Evolutionary conservation across 2,888 invertebrate species (phyloP).

Genomic region (Cryptophagus acutangulus): DNA sequence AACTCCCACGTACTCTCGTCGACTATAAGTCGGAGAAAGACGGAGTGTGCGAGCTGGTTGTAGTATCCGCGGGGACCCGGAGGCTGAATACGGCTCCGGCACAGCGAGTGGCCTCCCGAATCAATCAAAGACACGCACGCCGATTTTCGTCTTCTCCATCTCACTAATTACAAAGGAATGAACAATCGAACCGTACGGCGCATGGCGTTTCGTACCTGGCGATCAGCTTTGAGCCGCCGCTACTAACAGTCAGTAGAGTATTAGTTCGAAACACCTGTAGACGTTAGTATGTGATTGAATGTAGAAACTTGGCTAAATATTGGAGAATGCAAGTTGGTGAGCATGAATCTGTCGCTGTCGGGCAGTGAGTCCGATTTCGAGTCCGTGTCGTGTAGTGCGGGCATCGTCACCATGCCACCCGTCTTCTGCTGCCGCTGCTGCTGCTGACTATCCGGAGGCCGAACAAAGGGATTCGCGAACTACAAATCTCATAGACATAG

Average conservation of each 20-base stretch:
- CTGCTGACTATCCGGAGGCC: constrained; percentile 26
- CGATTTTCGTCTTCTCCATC: constrained; percentile 24
- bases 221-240: constrained; percentile 44
- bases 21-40: constrained; percentile 35
- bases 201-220: constrained; percentile 33
- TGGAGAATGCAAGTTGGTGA: constrained; percentile 38
- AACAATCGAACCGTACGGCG: constrained; percentile 17
- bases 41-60: constrained; percentile 48
- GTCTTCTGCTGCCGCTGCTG: constrained; percentile 20
- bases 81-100: constrained; percentile 56
- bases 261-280: constrained; percentile 51
- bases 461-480: constrained; percentile 34
- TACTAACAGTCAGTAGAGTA: constrained; percentile 50
- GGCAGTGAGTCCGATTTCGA: constrained; percentile 40
- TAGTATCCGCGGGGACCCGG: constrained; percentile 44
- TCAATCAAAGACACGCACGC: constrained; percentile 34
- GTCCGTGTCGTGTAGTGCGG: constrained; percentile 43
- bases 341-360: constrained; percentile 38
- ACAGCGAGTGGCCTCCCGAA: constrained; percentile 42
- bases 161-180: background rate
- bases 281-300: constrained; percentile 49
- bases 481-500: constrained; percentile 30
- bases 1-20: constrained; percentile 33
- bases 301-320: constrained; percentile 34
- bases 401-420: constrained; percentile 31